Base-by-base conservation (phyloP, 2,113 vertebrate genomes). In the Alethe diademata region DNA sequence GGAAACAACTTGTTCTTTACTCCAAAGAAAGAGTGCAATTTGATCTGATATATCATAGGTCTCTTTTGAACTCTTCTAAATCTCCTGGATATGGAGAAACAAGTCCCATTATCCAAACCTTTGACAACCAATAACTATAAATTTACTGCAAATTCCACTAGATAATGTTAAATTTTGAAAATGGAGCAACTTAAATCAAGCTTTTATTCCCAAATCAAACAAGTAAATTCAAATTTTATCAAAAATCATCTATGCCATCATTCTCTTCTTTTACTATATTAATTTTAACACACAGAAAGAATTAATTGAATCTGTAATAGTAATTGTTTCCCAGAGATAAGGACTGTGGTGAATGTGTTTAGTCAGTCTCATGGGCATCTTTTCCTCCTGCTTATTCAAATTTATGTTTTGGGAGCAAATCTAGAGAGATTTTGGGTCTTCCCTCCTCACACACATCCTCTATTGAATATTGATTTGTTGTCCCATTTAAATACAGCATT, bases 401-500 rank as follows among this genome's bases (percentile, higher is more conserved):
- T 51, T 62, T 56, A 24, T 35, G 45, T 58, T 70, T 56, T 40
- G 76, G 60, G 58, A 73, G 47, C 11, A 73, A 42, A 57, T 5
- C 33, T 67, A 48, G 40, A 83, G 69, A 36, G 33, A 84, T 78
- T 61, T 45, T 75, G 18, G 14, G 3, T 67, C 93, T 65, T 6
- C 25, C 24, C 12, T 54, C 26, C 33, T 23, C 17, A 11, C 23
- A 36, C 35, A 33, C 17, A 19, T 67, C 33, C 36, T 18, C 43
- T 74, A 2, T 19, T 70, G 75, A 76, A 74, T 91, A 84, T 95
- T 97, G 96, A 97, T 97, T 86, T 95, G 89, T 96, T 82, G n/a
- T 94, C 96, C 96, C n/a, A 83, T 94, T 96, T 97, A 92, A 93
- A 95, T 95, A 83, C 69, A 83, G 76, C 88, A 48, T 95, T 98